Conservation (phyloP, 2,888 invertebrate species). For the Dicyrtomina minuta region DNA sequence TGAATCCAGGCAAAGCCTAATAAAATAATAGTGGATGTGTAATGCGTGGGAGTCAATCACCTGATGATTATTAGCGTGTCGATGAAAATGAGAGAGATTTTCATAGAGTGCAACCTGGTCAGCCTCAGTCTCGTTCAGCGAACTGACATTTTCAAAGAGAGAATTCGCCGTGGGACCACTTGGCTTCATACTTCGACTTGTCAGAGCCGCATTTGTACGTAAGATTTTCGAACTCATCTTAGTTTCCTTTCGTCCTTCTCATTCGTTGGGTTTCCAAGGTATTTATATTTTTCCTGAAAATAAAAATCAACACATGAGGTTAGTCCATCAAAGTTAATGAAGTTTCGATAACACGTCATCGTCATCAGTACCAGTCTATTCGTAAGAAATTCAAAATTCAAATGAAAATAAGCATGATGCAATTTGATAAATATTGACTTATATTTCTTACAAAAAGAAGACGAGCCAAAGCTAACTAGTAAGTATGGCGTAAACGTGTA, state of each 20-base stretch:
- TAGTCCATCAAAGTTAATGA: too few species aligned
- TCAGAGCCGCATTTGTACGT: conserved; percentile 30
- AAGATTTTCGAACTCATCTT: conserved; percentile 48
- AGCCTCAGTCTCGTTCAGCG: conserved; percentile 42
- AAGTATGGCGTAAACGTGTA: too few species aligned
- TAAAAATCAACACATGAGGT: too few species aligned
- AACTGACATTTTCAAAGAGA: conserved; percentile 40
- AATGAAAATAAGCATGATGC: too few species aligned
- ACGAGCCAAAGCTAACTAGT: too few species aligned
- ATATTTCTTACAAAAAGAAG: too few species aligned
- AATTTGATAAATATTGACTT: too few species aligned
- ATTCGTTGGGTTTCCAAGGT: neutral
- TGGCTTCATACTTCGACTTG: conserved; percentile 35
- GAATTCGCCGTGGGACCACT: conserved; percentile 42
- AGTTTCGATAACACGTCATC: too few species aligned
- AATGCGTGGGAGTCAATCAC: conserved; percentile 17
- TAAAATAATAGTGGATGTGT: too few species aligned
- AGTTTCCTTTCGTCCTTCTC: conserved; percentile 1
- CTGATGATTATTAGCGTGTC: conserved; percentile 28
- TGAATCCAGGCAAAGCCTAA: too few species aligned
- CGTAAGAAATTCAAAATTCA: too few species aligned
- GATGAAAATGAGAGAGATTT: conserved; percentile 34
- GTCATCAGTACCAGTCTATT: too few species aligned
- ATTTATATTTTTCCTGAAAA: neutral
- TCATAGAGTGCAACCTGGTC: conserved; percentile 42